phyloP scores from a whole-genome alignment of 2,113 vertebrate species.

The Hipposideros armiger region DNA sequence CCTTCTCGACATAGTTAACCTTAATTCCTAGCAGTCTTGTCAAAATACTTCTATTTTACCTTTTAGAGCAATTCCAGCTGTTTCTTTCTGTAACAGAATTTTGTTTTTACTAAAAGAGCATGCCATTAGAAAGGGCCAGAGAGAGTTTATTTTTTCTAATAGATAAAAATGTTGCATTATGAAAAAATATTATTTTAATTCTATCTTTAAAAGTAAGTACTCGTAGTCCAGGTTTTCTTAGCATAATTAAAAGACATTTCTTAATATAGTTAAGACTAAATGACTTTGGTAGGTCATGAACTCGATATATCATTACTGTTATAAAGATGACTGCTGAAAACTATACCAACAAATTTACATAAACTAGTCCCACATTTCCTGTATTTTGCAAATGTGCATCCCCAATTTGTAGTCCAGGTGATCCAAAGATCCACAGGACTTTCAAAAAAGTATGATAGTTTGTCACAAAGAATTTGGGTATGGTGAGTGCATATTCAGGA shows the following conservation, averaged over 20 bases:
- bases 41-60: conserved; percentile 71
- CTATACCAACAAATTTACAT: neutral
- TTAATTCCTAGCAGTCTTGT: conserved; percentile 55
- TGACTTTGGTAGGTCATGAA: neutral
- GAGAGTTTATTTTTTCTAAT: neutral
- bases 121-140: neutral
- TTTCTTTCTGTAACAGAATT: neutral
- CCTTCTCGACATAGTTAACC: conserved; percentile 21
- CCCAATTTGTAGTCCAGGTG: neutral
- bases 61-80: conserved; percentile 63
- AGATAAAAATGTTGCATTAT: neutral
- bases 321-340: neutral
- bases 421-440: neutral
- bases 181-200: neutral
- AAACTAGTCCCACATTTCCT: neutral
- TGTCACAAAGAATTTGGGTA: neutral
- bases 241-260: neutral
- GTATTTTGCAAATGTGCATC: neutral
- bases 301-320: neutral
- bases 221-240: neutral
- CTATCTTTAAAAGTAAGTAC: neutral
- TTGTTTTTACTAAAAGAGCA: neutral
- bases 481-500: neutral
- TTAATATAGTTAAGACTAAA: neutral
- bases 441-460: neutral